These are phyloP conservation scores for Syngnathus acus DNA, from an alignment of 2,797 vertebrate species.

Conservation along the genomic window DNA sequence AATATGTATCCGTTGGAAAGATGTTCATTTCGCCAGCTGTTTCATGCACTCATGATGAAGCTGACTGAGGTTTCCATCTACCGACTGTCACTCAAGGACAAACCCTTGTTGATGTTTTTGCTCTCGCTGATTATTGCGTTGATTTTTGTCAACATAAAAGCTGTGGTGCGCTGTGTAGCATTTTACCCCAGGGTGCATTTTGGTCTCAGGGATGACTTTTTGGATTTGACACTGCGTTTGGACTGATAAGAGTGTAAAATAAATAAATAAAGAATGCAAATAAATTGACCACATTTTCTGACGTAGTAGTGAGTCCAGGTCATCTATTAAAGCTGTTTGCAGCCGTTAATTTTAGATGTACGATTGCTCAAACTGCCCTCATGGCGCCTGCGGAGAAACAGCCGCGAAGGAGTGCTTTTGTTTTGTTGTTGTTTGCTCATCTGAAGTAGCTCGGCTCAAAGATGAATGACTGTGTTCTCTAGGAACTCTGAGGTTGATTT, in stretches of 20 bases:
- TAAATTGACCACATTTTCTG: conserved; percentile 39
- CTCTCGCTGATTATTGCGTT: conserved; percentile 7
- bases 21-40: conserved; percentile 49
- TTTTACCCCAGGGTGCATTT: conserved; percentile 39
- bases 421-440: conserved; percentile 21
- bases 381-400: conserved; percentile 54
- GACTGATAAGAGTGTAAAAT: conserved; percentile 32
- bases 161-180: conserved; percentile 43
- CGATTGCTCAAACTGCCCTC: conserved; percentile 51
- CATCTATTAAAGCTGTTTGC: conserved; percentile 37
- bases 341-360: no score
- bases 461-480: conserved; percentile 67
- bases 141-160: conserved; percentile 37
- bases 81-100: conserved; percentile 56
- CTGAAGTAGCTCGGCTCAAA: conserved; percentile 60
- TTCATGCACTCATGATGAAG: conserved; percentile 48
- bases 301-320: conserved; percentile 40
- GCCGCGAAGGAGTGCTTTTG: conserved; percentile 25
- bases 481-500: conserved; percentile 68
- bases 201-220: neutral
- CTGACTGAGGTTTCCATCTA: conserved; percentile 40
- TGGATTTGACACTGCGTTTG: conserved; percentile 8
- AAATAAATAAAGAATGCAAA: neutral
- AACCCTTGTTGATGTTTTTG: conserved; percentile 44
- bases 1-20: conserved; percentile 67